These are phyloP conservation scores for Oreotragus oreotragus DNA, from an alignment of 2,113 vertebrate genomes.

Conservation along the genomic window DNA sequence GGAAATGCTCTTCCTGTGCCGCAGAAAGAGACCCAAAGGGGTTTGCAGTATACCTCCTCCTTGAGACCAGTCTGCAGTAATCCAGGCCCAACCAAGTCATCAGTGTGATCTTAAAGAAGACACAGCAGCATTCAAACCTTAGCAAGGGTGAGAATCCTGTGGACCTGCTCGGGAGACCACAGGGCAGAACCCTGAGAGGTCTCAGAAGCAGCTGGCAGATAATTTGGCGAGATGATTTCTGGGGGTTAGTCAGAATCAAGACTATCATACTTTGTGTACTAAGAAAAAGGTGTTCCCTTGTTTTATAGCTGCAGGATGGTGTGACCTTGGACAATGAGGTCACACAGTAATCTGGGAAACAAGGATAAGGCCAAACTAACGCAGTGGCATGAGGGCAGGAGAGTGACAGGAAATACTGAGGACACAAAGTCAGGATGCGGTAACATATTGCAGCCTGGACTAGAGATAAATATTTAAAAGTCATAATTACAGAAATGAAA, in stretches of 20 bases:
- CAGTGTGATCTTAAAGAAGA: neutral
- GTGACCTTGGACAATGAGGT: neutral
- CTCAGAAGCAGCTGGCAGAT: neutral
- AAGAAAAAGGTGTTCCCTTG: neutral
- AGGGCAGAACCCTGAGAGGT: neutral
- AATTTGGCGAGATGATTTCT: neutral
- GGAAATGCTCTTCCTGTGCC: neutral
- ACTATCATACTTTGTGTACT: neutral
- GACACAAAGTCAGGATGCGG: neutral
- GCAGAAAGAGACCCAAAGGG: neutral
- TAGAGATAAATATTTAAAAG: neutral
- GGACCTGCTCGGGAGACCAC: neutral
- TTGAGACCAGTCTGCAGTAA: neutral
- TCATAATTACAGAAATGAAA: neutral
- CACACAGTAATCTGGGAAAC: neutral
- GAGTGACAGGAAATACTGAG: neutral
- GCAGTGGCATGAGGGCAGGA: neutral
- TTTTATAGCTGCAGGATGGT: neutral
- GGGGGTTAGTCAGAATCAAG: neutral
- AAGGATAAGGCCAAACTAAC: neutral
- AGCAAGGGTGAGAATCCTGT: neutral
- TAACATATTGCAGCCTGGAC: neutral
- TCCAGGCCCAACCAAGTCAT: neutral
- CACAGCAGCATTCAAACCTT: neutral
- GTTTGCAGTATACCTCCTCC: neutral